phyloP scores from a whole-genome alignment of 2,113 vertebrate genomes.

The Erpornis zantholeuca region DNA sequence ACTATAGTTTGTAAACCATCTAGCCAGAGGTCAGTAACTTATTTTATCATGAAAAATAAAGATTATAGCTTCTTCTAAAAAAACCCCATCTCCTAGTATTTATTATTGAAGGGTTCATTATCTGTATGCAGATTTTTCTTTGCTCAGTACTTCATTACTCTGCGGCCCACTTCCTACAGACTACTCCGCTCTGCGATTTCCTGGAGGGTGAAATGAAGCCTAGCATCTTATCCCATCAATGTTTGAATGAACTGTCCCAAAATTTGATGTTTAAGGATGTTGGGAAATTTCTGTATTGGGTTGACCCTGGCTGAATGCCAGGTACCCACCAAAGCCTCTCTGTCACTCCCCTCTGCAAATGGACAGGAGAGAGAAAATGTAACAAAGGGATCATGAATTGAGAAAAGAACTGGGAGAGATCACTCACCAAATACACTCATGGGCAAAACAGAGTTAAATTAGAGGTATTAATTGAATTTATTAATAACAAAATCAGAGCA shows the following conservation, averaged over 20 bases:
- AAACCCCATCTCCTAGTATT: neutral
- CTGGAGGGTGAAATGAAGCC: neutral
- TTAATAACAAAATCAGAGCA: neutral
- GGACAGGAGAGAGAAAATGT: neutral
- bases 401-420: rapidly evolving
- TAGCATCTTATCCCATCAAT: neutral
- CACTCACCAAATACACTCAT: rapidly evolving
- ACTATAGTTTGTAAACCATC: neutral
- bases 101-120: neutral
- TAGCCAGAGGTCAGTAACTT: neutral
- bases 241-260: neutral
- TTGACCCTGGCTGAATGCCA: neutral
- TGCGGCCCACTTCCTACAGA: neutral
- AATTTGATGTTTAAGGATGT: neutral
- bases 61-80: neutral
- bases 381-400: neutral
- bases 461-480: neutral
- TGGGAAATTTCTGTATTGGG: neutral
- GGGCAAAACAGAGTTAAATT: neutral
- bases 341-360: neutral
- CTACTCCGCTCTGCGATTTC: neutral
- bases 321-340: neutral
- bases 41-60: neutral
- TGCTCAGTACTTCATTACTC: neutral
- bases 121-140: neutral